Evolutionary conservation across 2,888 invertebrate genomes (phyloP), one percentile per base, ranked within the genome.

Genomic region (Ichneumon xanthorius): DNA sequence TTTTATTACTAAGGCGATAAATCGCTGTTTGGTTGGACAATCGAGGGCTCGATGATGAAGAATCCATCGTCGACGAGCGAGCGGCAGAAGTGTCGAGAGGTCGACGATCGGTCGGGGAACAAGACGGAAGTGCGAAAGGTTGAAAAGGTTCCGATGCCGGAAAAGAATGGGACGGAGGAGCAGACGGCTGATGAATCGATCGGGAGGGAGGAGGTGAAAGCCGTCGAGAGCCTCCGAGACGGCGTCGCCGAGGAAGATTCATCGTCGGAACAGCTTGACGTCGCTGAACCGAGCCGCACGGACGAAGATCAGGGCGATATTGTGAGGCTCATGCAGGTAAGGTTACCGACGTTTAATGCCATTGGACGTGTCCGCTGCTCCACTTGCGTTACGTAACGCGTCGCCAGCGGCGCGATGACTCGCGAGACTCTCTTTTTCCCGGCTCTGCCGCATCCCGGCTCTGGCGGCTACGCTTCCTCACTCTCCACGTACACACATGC

Each of bases 311-410:
- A 45, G 14, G 53, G n/a, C 6, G 84, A 84, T 71, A 73, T 76
- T 75, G 79, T 91, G 9, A 88, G 89, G 75, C 83, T 91, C 79
- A 91, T 91, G 91, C 91, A 91, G 91, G 91, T 91, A 87, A 90
- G 89, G 45, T 89, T 90, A 89, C 83, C 82, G 58, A 70, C 16
- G 63, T 78, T 78, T 78, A 68, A 81, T 73, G 50, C 58, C 37
- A 63, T 75, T 71, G 30, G 67, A 26, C 22, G 37, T 11, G 48
- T 67, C 58, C 67, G 11, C 55, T 67, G 53, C 50, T 55, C 68
- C 30, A 73, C 55, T 76, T 53, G 75, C 14, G 53, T 82, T 82
- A 82, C 70, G 75, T 76, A 76, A 76, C n/a, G 45, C 67, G 40
- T 26, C 58, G n/a, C 37, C 53, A 5, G 22, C 26, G 72, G 81